Evolutionary conservation across 2,113 vertebrate species (phyloP).

Genomic region (Leptobrachium ailaonicum): DNA sequence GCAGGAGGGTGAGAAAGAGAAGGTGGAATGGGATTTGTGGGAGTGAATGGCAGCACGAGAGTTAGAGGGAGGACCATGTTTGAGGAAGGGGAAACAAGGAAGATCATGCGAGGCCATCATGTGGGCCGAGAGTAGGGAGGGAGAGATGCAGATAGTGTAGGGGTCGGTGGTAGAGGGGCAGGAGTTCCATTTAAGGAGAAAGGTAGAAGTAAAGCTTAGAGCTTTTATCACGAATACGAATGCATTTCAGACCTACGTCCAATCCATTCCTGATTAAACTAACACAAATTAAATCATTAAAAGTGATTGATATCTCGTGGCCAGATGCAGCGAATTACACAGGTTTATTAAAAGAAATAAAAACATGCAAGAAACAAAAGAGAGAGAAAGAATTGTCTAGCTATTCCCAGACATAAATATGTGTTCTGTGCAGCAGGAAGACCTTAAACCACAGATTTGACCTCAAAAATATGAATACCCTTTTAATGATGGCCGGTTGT

Average conservation of each 20-base stretch:
- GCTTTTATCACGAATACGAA: no score
- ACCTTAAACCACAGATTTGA: slow-evolving; percentile 36
- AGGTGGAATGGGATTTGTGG: no score
- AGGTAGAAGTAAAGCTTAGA: no score
- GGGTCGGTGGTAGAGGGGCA: no score
- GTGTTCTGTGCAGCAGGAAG: slow-evolving; percentile 30
- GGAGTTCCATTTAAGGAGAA: no score
- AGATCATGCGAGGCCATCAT: no score
- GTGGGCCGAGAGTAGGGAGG: no score
- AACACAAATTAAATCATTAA: slow-evolving; percentile 23
- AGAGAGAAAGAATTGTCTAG: slow-evolving; percentile 12
- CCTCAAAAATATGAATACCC: slow-evolving; percentile 42
- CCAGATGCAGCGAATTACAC: slow-evolving; percentile 16
- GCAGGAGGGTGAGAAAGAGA: no score
- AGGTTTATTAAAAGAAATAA: slow-evolving; percentile 27
- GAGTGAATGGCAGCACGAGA: no score
- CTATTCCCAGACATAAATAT: slow-evolving; percentile 40
- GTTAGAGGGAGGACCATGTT: no score
- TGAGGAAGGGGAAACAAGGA: no score
- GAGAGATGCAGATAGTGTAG: no score
- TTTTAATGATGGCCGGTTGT: slow-evolving; percentile 47
- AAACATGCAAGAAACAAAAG: slow-evolving; percentile 14
- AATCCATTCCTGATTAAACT: not conserved
- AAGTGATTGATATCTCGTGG: slow-evolving; percentile 15
- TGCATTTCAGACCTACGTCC: not conserved